A percentile compares a stretch with the other conserved stretches of the same genome.
These are phyloP conservation scores for Artemia sp. DNA, from an alignment of 2,888 invertebrate species.

Conservation along the genomic window DNA sequence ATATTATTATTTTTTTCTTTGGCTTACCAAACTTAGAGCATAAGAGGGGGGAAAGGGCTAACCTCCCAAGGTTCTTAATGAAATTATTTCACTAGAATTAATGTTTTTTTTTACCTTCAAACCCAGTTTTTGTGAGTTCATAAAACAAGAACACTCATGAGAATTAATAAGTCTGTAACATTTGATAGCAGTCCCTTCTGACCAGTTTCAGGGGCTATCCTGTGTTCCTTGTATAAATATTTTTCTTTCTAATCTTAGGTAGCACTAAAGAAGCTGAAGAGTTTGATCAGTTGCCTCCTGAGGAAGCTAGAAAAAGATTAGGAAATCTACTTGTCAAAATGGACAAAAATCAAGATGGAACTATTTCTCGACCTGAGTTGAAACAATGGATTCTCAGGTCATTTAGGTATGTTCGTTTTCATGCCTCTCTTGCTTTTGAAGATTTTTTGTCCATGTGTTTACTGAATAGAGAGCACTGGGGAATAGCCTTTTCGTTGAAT, in stretches of 20 bases:
- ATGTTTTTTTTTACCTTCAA: too few relatives aligned
- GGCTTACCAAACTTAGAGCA: too few relatives aligned
- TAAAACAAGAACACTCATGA: too few relatives aligned
- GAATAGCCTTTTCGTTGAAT: slow-evolving; percentile 9
- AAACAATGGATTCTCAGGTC: slow-evolving; percentile 83
- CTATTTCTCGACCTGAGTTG: slow-evolving; percentile 61
- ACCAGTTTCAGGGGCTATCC: too few relatives aligned
- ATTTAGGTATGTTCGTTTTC: slow-evolving; percentile 45
- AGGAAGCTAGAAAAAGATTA: slow-evolving; percentile 64
- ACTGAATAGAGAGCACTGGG: not conserved
- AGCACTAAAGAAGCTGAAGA: slow-evolving; percentile 80
- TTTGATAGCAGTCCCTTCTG: too few relatives aligned
- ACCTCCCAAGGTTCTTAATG: too few relatives aligned
- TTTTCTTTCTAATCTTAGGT: slow-evolving; percentile 38
- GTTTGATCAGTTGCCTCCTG: slow-evolving; percentile 65
- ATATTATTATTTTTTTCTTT: too few relatives aligned
- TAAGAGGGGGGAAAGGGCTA: too few relatives aligned
- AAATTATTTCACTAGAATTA: too few relatives aligned
- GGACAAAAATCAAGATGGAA: slow-evolving; percentile 65
- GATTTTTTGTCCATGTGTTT: not conserved
- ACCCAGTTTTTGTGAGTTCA: too few relatives aligned
- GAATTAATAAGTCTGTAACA: too few relatives aligned
- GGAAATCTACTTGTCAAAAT: slow-evolving; percentile 58
- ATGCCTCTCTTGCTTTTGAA: not conserved
- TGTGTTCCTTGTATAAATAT: too few relatives aligned